Conservation (phyloP, 2,888 invertebrate genomes). For the Eupithecia pulchellata region DNA sequence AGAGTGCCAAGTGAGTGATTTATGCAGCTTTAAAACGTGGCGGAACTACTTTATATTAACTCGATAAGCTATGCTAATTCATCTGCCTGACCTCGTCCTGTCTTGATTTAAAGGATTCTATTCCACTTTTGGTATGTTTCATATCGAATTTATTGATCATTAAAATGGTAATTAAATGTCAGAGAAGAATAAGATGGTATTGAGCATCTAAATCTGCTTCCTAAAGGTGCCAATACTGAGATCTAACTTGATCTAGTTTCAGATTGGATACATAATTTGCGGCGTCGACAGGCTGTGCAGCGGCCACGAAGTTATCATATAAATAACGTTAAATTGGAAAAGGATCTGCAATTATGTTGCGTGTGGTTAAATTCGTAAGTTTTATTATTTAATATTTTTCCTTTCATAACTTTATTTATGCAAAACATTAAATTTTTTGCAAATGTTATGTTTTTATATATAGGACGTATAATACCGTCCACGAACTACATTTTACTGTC, state of each 20-base stretch:
- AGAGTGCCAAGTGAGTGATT: constrained; percentile 59
- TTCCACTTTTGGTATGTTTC: constrained; percentile 77
- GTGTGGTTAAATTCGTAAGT: constrained; percentile 61
- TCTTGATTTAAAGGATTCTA: constrained; percentile 72
- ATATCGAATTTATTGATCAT: constrained; percentile 74
- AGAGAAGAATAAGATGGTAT: constrained; percentile 69
- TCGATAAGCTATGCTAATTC: constrained; percentile 73
- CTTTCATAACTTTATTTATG: constrained; percentile 27
- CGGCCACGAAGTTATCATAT: constrained; percentile 37
- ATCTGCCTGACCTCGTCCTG: constrained; percentile 72
- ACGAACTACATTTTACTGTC: constrained; percentile 21
- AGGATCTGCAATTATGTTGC: constrained; percentile 51
- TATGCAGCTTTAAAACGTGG: constrained; percentile 49
- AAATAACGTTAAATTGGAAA: not conserved
- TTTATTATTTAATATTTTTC: constrained; percentile 28
- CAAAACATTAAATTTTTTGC: constrained; percentile 13
- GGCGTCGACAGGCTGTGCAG: constrained; percentile 61
- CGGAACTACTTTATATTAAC: constrained; percentile 61
- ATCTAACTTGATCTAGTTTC: constrained; percentile 67
- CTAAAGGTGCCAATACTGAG: constrained; percentile 45
- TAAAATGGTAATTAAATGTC: constrained; percentile 80
- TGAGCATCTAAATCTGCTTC: constrained; percentile 67
- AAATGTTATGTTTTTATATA: constrained; percentile 4
- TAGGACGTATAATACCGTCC: constrained; percentile 16
- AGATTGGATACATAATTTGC: constrained; percentile 71